Evolutionary conservation across 1,140 invertebrate genomes (phyloP).

Genomic region (Drosophila nigrodunni): DNA sequence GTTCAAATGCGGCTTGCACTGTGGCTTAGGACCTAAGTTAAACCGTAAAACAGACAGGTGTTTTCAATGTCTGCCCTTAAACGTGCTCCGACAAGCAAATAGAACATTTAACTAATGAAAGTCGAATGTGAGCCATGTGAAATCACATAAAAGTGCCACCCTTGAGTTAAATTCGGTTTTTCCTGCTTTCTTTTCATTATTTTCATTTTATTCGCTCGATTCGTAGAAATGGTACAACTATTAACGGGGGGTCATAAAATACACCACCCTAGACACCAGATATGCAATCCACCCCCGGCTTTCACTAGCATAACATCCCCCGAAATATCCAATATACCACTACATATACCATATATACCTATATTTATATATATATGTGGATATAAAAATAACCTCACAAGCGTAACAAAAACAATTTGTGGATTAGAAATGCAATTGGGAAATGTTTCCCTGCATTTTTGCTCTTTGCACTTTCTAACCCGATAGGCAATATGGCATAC

Average conservation of each 20-base stretch:
- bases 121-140: constrained; percentile 24
- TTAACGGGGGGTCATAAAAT: constrained; percentile 35
- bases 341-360: too few relatives aligned
- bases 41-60: constrained; percentile 12
- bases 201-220: constrained; percentile 13
- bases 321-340: not conserved
- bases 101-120: constrained; percentile 7
- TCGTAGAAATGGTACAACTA: constrained; percentile 19
- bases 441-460: constrained; percentile 13
- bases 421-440: constrained; percentile 44
- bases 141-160: constrained; percentile 49
- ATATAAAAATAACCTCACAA: constrained; percentile 34
- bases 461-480: constrained; percentile 20
- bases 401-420: constrained; percentile 28
- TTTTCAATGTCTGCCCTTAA: constrained; percentile 18
- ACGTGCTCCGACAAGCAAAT: not conserved
- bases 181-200: too few relatives aligned
- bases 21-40: too few relatives aligned
- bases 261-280: constrained; percentile 6
- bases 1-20: too few relatives aligned
- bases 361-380: constrained; percentile 7
- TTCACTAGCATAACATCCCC: constrained; percentile 26
- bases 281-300: constrained; percentile 16
- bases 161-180: constrained; percentile 16
- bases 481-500: not conserved